Evolutionary conservation across 2,797 vertebrate genomes (phyloP), one percentile per base, ranked within the genome.

Genomic region (Nannoperca obscura): DNA sequence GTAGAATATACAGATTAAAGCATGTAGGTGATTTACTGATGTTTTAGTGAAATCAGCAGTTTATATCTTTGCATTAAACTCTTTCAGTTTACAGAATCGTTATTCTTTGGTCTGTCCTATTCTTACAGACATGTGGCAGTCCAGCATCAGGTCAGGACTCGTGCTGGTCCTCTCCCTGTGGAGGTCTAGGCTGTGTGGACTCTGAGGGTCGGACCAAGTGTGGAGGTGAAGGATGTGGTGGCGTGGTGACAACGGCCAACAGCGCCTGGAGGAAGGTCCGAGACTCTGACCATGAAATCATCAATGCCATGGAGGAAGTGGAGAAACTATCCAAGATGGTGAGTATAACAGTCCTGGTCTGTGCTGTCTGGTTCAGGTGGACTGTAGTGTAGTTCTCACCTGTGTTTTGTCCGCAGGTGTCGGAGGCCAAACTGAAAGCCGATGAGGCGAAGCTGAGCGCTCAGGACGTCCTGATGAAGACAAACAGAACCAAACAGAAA

Each of bases 291-390:
- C 93, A 92, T 86, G 96, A 98, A 65, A 96, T 99, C 71, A 83
- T 94, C 78, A 95, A 88, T 4, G 97, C 97, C 19, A 93, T 99
- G 92, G 95, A 96, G 62, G 97, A 99, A 77, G 97, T 99, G 84
- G 97, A 98, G 77, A 96, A 96, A 79, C 97, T 99, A 61, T 98
- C 97, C 55, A 96, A 95, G 93, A 97, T 97, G 97, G 98, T 99
- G 95, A 94, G 90, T 72, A n/a, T 50, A 32, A 11, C 1, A 5
- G 19, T 57, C 22, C 47, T 22, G 38, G 20, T 76, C 50, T 50
- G 2, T 8, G 3, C 22, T 54, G 27, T 19, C 13, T 20, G 17
- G 22, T 64, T 17, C 3, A 46, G n/a, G 17, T 65, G 40, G 14
- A 27, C n/a, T 4, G 1, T 47, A 30, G 15, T 2, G 2, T 0